A percentile compares a stretch with the other conserved stretches of the same genome.
Conservation (phyloP, 2,888 invertebrate genomes). For the Zygogramma bicolorata region DNA sequence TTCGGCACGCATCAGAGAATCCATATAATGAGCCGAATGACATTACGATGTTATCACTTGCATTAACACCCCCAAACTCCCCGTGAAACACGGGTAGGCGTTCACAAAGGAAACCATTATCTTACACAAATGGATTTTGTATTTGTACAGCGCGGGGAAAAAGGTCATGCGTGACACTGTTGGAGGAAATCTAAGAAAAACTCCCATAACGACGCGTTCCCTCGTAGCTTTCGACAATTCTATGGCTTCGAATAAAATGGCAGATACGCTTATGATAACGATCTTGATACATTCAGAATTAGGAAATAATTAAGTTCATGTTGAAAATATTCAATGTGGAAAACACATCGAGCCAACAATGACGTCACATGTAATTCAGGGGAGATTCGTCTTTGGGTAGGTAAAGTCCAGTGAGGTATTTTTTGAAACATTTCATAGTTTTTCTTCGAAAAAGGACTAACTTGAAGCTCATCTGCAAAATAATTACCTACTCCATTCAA, state of each 20-base stretch:
- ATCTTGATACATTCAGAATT: not conserved
- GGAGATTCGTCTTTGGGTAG: too few species aligned
- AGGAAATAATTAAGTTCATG: too few species aligned
- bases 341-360: too few species aligned
- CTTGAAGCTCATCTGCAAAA: too few species aligned
- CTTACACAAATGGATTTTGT: conserved; percentile 2
- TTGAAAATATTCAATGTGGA: too few species aligned
- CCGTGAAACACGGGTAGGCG: not conserved
- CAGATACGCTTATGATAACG: not conserved
- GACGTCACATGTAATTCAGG: too few species aligned
- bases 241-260: not conserved
- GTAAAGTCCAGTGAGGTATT: too few species aligned
- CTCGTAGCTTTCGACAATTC: not conserved
- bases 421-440: too few species aligned
- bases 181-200: not conserved
- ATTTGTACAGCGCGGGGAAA: conserved; percentile 37
- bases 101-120: conserved; percentile 9
- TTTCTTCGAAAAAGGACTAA: too few species aligned
- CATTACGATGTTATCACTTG: conserved; percentile 51
- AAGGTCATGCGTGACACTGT: conserved; percentile 40
- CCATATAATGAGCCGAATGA: conserved; percentile 45
- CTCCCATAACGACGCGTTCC: conserved; percentile 26
- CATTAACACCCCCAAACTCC: conserved; percentile 40
- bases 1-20: conserved; percentile 57
- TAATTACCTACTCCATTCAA: too few species aligned